Evolutionary conservation across 2,797 vertebrate species (phyloP), one percentile per base, ranked within the genome.

Genomic region (Chiloscyllium punctatum): DNA sequence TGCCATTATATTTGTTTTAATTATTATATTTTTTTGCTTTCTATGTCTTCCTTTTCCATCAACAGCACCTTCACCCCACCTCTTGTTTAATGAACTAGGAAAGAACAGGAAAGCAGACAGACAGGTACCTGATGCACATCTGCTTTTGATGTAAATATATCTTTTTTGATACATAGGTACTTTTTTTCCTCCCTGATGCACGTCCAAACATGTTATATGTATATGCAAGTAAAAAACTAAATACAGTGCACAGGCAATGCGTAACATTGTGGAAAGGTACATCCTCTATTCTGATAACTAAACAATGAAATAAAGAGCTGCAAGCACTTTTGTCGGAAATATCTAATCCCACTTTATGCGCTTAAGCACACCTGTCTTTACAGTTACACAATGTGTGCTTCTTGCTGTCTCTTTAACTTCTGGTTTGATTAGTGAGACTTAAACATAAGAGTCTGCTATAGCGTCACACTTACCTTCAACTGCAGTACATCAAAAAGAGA

Each of bases 1-100:
- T 69, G 30, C 62, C 21, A 69, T 69, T 69, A 42, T 66, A 42
- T 92, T 68, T 68, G 66, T 92, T 69, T 42, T 69, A 92, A 92
- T 92, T 92, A 92, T 92, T 69, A 68, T 92, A 92, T 92, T 92
- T 69, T 92, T 69, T 92, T 92, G 90, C 42, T 92, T 92, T 92
- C 90, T 92, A n/a, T 69, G 90, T 42, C 90, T 92, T 92, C 18
- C 90, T 92, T 92, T 92, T 69, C 62, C 21, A 69, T 92, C 66
- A 92, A 92, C 66, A 69, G 90, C n/a, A n/a, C 66, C 66, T 66
- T 92, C 90, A 92, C 23, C 13, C 62, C 66, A 69, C 23, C 90
- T 92, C n/a, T 48, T 92, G 18, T 42, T 92, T 69, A 92, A 69
- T 25, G 66, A 92, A 4, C 42, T 92, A 42, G 66, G 90, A 92